Percentiles rank a stretch among this genome's conserved stretches.
phyloP scores from a whole-genome alignment of 2,888 invertebrate genomes.

The Melanchra persicariae region DNA sequence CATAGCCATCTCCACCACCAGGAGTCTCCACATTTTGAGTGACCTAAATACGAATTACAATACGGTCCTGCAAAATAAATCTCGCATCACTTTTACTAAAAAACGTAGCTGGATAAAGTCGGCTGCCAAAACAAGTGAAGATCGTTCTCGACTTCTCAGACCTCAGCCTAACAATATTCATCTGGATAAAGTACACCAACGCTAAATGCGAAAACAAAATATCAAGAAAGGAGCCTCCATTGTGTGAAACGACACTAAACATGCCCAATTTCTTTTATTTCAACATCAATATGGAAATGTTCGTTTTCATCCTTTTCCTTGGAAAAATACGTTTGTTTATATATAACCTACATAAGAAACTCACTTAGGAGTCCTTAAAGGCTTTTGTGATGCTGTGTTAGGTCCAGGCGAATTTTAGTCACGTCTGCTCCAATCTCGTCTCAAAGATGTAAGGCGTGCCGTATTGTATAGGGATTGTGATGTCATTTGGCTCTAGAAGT shows the following conservation, averaged over 20 bases:
- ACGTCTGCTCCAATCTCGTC: slow-evolving; percentile 50
- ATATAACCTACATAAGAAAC: slow-evolving; percentile 32
- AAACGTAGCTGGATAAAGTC: not conserved
- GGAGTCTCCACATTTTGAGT: too few relatives aligned
- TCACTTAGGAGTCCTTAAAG: slow-evolving; percentile 36
- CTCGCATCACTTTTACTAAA: not conserved
- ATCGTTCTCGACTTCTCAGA: not conserved
- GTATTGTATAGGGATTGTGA: slow-evolving; percentile 43
- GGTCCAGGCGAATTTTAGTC: slow-evolving; percentile 57
- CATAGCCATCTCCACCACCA: too few relatives aligned
- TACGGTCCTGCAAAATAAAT: too few relatives aligned
- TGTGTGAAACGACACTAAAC: slow-evolving; percentile 35
- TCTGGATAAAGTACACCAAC: not conserved
- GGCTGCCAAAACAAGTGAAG: not conserved
- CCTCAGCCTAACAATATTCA: not conserved
- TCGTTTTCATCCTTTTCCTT: slow-evolving; percentile 18
- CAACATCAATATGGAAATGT: slow-evolving; percentile 41
- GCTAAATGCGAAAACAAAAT: not conserved
- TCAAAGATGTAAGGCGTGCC: slow-evolving; percentile 41
- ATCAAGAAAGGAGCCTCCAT: slow-evolving; percentile 9
- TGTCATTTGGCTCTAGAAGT: slow-evolving; percentile 28
- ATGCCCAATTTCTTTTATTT: slow-evolving; percentile 49
- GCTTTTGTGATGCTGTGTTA: slow-evolving; percentile 41
- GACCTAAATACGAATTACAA: too few relatives aligned
- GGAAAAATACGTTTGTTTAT: slow-evolving; percentile 28